Conservation (phyloP, 2,888 invertebrate genomes). For the Apantesis nais region DNA sequence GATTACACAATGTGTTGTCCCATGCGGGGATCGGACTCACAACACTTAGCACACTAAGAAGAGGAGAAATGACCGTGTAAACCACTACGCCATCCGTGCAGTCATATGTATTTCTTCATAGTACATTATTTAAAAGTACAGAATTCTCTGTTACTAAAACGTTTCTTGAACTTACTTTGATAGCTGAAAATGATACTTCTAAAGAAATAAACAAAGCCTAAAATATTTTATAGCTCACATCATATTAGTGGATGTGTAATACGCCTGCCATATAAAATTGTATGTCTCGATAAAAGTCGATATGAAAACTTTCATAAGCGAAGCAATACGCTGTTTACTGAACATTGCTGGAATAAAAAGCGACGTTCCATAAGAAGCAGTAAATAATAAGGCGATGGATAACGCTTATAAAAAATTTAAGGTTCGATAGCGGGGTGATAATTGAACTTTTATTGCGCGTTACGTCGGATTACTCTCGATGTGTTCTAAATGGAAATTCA, state of each 20-base stretch:
- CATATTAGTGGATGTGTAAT: constrained; percentile 36
- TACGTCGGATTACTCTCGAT: constrained; percentile 43
- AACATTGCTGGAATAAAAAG: constrained; percentile 52
- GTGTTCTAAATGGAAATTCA: constrained; percentile 44
- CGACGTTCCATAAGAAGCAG: constrained; percentile 41
- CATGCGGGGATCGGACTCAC: too few species aligned
- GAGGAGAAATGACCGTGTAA: too few species aligned
- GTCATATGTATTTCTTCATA: not conserved
- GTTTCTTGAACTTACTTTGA: too few species aligned
- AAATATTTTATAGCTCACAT: constrained; percentile 21
- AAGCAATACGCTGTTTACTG: constrained; percentile 56
- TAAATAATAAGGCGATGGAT: constrained; percentile 53
- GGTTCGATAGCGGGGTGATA: constrained; percentile 44
- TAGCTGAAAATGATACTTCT: constrained; percentile 8
- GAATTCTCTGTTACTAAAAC: too few species aligned
- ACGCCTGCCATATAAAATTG: constrained; percentile 48
- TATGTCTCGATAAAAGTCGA: constrained; percentile 58
- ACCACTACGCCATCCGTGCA: too few species aligned
- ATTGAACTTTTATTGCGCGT: constrained; percentile 46
- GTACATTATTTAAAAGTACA: too few species aligned
- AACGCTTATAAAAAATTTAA: constrained; percentile 35
- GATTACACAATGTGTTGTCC: too few species aligned
- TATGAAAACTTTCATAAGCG: constrained; percentile 66
- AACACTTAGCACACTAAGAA: too few species aligned
- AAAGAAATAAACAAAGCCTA: constrained; percentile 23